phyloP scores from a whole-genome alignment of 2,888 invertebrate species.

The Spilarctia lutea region DNA sequence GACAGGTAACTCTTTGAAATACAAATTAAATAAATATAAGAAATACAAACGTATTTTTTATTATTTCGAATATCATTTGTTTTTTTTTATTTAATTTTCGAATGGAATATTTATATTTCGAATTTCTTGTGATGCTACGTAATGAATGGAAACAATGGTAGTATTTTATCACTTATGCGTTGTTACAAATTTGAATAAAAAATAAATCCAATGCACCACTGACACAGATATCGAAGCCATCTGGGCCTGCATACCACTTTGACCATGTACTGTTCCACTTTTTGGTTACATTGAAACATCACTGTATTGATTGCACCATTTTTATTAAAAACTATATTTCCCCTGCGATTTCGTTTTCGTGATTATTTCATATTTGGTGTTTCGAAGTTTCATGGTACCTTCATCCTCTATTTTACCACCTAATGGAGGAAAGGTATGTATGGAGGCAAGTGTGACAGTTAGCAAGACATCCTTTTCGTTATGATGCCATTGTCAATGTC shows the following conservation, averaged over 20 bases:
- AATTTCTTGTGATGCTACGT: not conserved
- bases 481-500: no score
- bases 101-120: not conserved
- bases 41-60: no score
- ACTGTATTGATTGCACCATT: constrained; percentile 6
- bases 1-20: no score
- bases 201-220: constrained; percentile 39
- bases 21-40: no score
- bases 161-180: constrained; percentile 33
- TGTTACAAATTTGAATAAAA: constrained; percentile 30
- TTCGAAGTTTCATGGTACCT: no score
- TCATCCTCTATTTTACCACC: no score
- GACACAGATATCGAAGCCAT: constrained; percentile 31
- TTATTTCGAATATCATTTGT: no score
- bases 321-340: not conserved
- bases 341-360: no score
- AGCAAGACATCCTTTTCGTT: not conserved
- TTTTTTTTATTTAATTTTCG: not conserved
- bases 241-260: constrained; percentile 47
- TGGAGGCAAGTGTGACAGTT: not conserved
- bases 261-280: constrained; percentile 55
- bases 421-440: not conserved
- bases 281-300: constrained; percentile 36
- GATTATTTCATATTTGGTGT: no score
- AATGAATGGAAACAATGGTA: constrained; percentile 36